These are phyloP conservation scores for Sitta carolinensis DNA, from an alignment of 2,797 vertebrate species.

Conservation along the genomic window DNA sequence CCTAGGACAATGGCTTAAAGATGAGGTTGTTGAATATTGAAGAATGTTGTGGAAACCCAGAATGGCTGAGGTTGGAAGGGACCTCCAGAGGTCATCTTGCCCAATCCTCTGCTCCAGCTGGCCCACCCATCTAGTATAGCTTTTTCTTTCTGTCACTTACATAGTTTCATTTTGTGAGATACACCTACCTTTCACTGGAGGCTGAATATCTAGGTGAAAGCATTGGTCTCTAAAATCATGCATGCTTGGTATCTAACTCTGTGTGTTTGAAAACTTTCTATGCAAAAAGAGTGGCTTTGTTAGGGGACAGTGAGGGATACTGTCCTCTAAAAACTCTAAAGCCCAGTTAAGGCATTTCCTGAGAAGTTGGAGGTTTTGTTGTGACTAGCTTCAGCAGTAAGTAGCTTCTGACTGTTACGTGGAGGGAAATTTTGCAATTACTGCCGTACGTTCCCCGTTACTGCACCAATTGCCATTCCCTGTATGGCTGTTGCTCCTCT, in stretches of 20 bases:
- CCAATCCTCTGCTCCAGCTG: not conserved
- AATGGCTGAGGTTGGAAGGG: not conserved
- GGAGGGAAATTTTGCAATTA: not conserved
- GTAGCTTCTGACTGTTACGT: not conserved
- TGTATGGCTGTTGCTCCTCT: not conserved
- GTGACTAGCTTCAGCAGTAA: not conserved
- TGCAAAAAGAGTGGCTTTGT: not conserved
- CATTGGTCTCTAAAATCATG: not conserved
- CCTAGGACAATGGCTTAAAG: too few relatives aligned
- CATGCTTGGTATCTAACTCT: accelerated
- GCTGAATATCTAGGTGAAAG: not conserved
- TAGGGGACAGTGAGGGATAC: not conserved
- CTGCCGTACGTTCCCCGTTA: not conserved
- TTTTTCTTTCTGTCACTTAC: not conserved
- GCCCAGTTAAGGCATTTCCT: not conserved
- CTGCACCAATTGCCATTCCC: not conserved
- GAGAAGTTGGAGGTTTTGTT: not conserved
- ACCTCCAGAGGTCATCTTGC: not conserved
- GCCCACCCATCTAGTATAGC: not conserved
- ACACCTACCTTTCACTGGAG: not conserved
- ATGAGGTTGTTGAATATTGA: not conserved
- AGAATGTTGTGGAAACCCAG: not conserved
- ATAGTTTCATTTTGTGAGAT: not conserved
- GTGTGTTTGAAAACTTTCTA: not conserved
- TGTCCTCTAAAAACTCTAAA: not conserved